These are phyloP conservation scores for Sebastes hubbsi DNA, from an alignment of 2,797 vertebrate genomes.

Conservation along the genomic window DNA sequence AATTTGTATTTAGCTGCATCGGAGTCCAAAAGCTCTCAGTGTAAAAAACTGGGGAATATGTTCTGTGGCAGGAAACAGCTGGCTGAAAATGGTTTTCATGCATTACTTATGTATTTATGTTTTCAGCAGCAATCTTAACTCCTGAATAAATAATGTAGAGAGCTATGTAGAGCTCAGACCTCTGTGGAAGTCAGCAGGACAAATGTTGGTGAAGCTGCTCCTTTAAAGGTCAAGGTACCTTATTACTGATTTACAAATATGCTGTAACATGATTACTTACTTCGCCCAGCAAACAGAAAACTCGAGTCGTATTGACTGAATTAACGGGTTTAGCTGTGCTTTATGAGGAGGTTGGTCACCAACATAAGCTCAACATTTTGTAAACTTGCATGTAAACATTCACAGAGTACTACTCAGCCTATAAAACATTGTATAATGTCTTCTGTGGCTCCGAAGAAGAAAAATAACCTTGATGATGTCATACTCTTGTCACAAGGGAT, in stretches of 20 bases:
- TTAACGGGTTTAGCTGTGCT: not conserved
- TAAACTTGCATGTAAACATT: not conserved
- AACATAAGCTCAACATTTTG: not conserved
- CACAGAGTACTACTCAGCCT: not conserved
- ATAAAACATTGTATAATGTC: not conserved
- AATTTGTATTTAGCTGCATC: not conserved
- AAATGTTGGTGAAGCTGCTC: not conserved
- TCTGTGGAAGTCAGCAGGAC: not conserved
- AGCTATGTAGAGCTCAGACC: not conserved
- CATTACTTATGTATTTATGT: not conserved
- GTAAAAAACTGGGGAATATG: not conserved
- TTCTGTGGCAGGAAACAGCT: not conserved
- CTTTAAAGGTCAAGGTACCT: not conserved
- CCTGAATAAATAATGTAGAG: not conserved
- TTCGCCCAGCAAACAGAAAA: not conserved
- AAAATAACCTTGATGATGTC: not conserved
- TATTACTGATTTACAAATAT: not conserved
- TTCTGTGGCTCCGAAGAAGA: not conserved
- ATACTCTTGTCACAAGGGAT: not conserved
- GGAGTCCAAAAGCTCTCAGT: not conserved
- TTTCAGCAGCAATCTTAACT: conserved; percentile 3
- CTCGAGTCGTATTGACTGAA: not conserved
- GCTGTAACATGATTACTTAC: not conserved
- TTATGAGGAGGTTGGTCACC: not conserved
- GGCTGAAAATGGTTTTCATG: conserved; percentile 10